Evolutionary conservation across 2,113 vertebrate genomes (phyloP).

Genomic region (Barbus barbus): DNA sequence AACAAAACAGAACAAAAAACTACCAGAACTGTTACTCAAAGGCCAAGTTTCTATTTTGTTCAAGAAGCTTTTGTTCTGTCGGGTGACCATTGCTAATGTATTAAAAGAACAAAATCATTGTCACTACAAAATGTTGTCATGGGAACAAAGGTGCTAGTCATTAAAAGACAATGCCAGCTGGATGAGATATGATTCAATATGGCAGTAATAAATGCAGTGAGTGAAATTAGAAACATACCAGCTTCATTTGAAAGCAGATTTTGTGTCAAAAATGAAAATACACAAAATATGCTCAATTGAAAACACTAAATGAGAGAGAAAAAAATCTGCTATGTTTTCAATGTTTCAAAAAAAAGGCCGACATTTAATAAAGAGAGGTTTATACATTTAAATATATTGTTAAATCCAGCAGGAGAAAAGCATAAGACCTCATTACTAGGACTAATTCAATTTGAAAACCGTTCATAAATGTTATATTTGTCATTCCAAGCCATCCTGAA

Average conservation of each 20-base stretch:
- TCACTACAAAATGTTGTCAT: constrained; percentile 1
- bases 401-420: neutral
- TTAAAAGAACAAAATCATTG: neutral
- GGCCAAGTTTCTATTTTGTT: neutral
- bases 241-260: neutral
- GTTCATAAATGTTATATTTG: neutral
- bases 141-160: neutral
- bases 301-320: constrained; percentile 55
- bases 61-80: neutral
- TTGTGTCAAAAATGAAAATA: no score
- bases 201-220: neutral
- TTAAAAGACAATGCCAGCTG: constrained; percentile 3
- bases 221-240: neutral
- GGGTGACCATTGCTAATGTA: neutral
- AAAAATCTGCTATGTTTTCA: neutral
- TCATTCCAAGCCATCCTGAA: constrained; percentile 7
- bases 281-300: no score
- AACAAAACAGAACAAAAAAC: neutral
- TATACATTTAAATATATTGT: neutral
- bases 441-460: neutral
- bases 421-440: neutral
- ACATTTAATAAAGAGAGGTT: neutral
- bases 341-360: neutral
- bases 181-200: neutral
- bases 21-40: neutral